Percentiles rank a stretch among this genome's conserved stretches.
Evolutionary conservation across 2,797 vertebrate species (phyloP).

Genomic region (Amniataba percoides): DNA sequence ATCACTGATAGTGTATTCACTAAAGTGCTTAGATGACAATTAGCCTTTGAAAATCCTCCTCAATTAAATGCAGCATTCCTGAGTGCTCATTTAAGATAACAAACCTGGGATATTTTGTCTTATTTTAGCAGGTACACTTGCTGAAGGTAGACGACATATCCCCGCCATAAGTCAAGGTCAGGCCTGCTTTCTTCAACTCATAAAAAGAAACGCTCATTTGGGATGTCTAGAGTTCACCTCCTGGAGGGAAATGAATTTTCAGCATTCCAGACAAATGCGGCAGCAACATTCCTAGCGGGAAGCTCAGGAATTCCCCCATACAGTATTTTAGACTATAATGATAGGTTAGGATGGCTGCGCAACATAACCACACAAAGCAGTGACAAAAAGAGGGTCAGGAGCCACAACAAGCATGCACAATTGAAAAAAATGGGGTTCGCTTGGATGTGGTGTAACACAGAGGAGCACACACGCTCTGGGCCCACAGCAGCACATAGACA

Average conservation of each 20-base stretch:
- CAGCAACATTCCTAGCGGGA: slow-evolving; percentile 62
- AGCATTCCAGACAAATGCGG: slow-evolving; percentile 69
- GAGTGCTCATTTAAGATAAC: slow-evolving; percentile 37
- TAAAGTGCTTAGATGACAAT: slow-evolving; percentile 52
- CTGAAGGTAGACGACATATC: slow-evolving; percentile 12
- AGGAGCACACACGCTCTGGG: slow-evolving; percentile 16
- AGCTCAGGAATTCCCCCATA: slow-evolving; percentile 67
- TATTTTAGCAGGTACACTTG: slow-evolving; percentile 29
- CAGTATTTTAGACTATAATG: slow-evolving; percentile 71
- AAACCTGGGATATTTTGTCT: slow-evolving; percentile 32
- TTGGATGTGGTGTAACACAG: slow-evolving; percentile 38
- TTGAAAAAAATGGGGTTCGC: slow-evolving; percentile 36
- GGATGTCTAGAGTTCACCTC: slow-evolving; percentile 56
- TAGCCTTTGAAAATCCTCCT: slow-evolving; percentile 38
- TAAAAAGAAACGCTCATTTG: slow-evolving; percentile 36
- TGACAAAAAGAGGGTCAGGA: slow-evolving; percentile 36
- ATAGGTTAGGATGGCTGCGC: slow-evolving; percentile 58
- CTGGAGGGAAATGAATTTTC: slow-evolving; percentile 59
- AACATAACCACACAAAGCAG: slow-evolving; percentile 45
- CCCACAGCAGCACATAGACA: slow-evolving; percentile 32
- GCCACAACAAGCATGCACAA: slow-evolving; percentile 44
- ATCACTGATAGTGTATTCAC: slow-evolving; percentile 57
- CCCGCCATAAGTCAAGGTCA: slow-evolving; percentile 4
- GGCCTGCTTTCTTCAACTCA: slow-evolving; percentile 18
- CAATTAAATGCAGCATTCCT: slow-evolving; percentile 43